Conservation (phyloP, 2,888 invertebrate species). For the Branchipolynoe longqiensis region DNA sequence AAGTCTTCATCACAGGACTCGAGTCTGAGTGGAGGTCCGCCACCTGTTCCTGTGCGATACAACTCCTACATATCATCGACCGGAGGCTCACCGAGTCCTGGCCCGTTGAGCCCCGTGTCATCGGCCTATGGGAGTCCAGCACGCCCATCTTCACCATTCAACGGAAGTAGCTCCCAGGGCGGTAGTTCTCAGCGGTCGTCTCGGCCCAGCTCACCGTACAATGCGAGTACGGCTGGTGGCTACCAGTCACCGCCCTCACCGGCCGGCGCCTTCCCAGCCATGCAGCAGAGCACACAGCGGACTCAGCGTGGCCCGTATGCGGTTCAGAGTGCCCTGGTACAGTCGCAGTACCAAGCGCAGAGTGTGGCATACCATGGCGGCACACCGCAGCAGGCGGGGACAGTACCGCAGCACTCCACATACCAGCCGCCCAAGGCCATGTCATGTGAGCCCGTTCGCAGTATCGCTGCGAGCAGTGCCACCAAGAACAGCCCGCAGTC, state of each 20-base stretch:
- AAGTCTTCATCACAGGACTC: constrained; percentile 5
- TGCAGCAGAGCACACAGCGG: not conserved
- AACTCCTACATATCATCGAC: constrained; percentile 28
- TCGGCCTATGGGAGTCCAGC: constrained; percentile 23
- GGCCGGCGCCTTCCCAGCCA: not conserved
- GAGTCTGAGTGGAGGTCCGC: constrained; percentile 7
- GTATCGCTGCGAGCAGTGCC: constrained; percentile 1
- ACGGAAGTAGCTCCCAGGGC: constrained; percentile 5
- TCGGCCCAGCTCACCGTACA: not conserved
- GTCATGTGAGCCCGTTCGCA: constrained; percentile 82
- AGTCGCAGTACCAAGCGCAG: constrained; percentile 56
- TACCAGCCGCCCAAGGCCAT: constrained; percentile 84
- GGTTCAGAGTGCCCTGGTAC: constrained; percentile 58
- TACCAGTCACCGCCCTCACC: constrained; percentile 32
- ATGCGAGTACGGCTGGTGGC: not conserved
- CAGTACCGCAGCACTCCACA: constrained; percentile 60
- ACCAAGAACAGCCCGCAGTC: constrained; percentile 11
- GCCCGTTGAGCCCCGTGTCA: constrained; percentile 14
- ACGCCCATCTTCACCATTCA: constrained; percentile 37
- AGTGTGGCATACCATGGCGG: constrained; percentile 65
- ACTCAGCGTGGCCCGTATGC: constrained; percentile 36
- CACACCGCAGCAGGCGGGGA: constrained; percentile 70
- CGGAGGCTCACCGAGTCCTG: constrained; percentile 2
- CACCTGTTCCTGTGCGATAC: constrained; percentile 12
- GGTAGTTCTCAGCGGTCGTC: constrained; percentile 54